Evolutionary conservation across 2,888 invertebrate genomes (phyloP).

Genomic region (Lasioglossum malachurum): DNA sequence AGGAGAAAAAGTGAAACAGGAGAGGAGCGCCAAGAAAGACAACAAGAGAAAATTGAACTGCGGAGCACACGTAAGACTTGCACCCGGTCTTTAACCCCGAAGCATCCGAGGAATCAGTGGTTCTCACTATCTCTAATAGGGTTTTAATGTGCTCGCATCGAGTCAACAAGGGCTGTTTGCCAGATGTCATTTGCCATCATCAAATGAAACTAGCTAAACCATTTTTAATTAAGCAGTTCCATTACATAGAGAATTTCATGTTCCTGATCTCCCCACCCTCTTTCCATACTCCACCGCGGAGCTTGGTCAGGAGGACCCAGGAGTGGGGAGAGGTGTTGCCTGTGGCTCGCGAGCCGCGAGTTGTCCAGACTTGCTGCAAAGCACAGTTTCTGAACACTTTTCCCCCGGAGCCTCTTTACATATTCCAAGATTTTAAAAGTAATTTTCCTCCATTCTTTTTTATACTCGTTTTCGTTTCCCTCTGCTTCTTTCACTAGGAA

Average conservation of each 20-base stretch:
- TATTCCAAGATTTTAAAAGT: neutral
- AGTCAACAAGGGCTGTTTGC: neutral
- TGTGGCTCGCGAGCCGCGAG: no score
- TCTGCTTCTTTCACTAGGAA: neutral
- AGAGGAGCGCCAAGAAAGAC: conserved; percentile 62
- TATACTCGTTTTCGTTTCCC: neutral
- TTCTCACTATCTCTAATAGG: conserved; percentile 58
- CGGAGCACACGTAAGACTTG: conserved; percentile 74
- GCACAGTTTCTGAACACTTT: neutral
- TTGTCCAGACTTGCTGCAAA: neutral
- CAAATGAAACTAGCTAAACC: no score
- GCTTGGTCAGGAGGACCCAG: no score
- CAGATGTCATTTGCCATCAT: no score
- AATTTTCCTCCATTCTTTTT: neutral
- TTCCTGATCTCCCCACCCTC: no score
- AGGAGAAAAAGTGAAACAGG: conserved; percentile 48
- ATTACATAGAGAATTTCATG: no score
- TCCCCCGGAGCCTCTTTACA: neutral
- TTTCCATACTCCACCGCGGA: no score
- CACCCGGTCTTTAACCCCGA: conserved; percentile 77
- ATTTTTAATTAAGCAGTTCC: no score
- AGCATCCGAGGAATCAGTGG: conserved; percentile 66
- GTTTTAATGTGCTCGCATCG: neutral
- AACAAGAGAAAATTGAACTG: conserved; percentile 71
- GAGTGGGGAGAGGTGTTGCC: no score